Evolutionary conservation across 1,140 invertebrate species (phyloP), one percentile per base, ranked within the genome.

Genomic region (Chionoecetes opilio): DNA sequence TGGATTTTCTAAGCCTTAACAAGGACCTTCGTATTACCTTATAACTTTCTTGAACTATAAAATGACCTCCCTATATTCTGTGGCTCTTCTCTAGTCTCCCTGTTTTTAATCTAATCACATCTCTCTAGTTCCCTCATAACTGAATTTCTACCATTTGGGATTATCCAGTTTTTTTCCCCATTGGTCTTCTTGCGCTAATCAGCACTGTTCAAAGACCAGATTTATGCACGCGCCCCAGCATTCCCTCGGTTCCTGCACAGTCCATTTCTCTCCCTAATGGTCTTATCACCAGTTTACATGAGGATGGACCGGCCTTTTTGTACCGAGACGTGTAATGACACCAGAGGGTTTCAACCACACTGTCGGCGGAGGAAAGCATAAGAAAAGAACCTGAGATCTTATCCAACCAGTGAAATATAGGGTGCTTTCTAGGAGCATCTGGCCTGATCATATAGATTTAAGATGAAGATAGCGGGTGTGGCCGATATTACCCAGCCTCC

Each of bases 341-440:
- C 63, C 63, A 26, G 63, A 75, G 63, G 63, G 63, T 75, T 26
- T 75, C 63, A 5, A 75, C n/a, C 63, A n/a, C 63, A n/a, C 63
- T 75, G 6, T 75, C 63, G 21, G 63, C 6, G 63, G 63, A 75
- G 8, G 63, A n/a, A n/a, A 21, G n/a, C 6, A 75, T n/a, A 75
- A 75, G n/a, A 63, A 26, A 75, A n/a, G 63, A 75, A 21, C 9
- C 8, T 0, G 63, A 75, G 63, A 75, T 75, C 1, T n/a, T 75
- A 75, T 75, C 63, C 6, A 5, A 26, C 63, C 63, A n/a, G 63
- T 75, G 63, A 75, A 75, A 75, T 75, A 75, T 75, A 75, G 63
- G 63, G 63, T 75, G 63, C 63, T 75, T 75, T 75, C 63, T 75
- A 75, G n/a, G 63, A 75, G 63, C 63, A 75, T 75, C 63, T 75